Percentiles rank a stretch among this genome's conserved stretches.
phyloP scores from a whole-genome alignment of 2,113 vertebrate species.

The Protobothrops mucrosquamatus region DNA sequence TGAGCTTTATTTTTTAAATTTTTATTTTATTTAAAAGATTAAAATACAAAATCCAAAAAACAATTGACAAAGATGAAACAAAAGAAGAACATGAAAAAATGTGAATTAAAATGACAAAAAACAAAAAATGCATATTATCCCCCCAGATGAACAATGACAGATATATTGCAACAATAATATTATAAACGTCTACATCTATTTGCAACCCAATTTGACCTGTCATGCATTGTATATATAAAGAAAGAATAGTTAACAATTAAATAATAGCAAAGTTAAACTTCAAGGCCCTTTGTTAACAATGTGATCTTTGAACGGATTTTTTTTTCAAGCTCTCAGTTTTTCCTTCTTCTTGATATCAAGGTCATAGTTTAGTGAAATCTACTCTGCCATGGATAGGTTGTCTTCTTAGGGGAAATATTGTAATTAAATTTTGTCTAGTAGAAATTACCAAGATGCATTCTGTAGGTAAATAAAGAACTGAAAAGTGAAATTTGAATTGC shows the following conservation, averaged over 20 bases:
- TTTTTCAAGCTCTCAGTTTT: background rate
- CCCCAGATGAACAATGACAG: no score
- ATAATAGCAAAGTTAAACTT: background rate
- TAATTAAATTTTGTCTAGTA: background rate
- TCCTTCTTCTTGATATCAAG: background rate
- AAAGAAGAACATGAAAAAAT: background rate
- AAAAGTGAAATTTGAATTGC: background rate
- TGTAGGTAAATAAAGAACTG: background rate
- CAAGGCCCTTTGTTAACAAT: background rate
- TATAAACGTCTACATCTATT: background rate
- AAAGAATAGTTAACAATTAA: background rate
- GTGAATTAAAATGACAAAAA: no score
- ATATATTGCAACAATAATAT: background rate
- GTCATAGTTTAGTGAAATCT: background rate
- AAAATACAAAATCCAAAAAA: no score
- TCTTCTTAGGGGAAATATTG: background rate
- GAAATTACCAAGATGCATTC: background rate
- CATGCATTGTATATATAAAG: background rate
- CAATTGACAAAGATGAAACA: background rate
- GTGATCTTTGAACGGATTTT: background rate
- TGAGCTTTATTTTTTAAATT: no score
- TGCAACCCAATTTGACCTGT: no score
- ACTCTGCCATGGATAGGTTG: background rate
- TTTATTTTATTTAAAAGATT: background rate
- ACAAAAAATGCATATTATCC: no score